phyloP scores from a whole-genome alignment of 1,140 invertebrate genomes.

The Caenorhabditis elegans region WBcel235 BX284604.4:8310001-8310500 shows the following conservation, averaged over 20 bases:
- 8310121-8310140: slow-evolving; percentile 53
- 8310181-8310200: slow-evolving; percentile 59
- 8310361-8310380: slow-evolving; percentile 57
- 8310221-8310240: slow-evolving; percentile 44
- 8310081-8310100: slow-evolving; percentile 56
- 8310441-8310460: slow-evolving; percentile 59
- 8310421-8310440: slow-evolving; percentile 58
- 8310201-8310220: slow-evolving; percentile 54
- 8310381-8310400: slow-evolving; percentile 59
- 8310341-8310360: slow-evolving; percentile 37
- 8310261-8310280: slow-evolving; percentile 43
- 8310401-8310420: slow-evolving; percentile 58
- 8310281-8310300: slow-evolving; percentile 50
- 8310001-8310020: slow-evolving; percentile 55
- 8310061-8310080: slow-evolving; percentile 44
- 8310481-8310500: slow-evolving; percentile 58
- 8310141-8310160: slow-evolving; percentile 50
- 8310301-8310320: slow-evolving; percentile 44
- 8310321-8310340: slow-evolving; percentile 51
- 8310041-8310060: slow-evolving; percentile 35
- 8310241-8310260: slow-evolving; percentile 49
- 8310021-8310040: slow-evolving; percentile 58
- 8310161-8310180: slow-evolving; percentile 59
- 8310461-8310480: slow-evolving; percentile 48
- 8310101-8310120: slow-evolving; percentile 49